Percentiles rank a stretch among this genome's conserved stretches.
Evolutionary conservation across 1,140 invertebrate species (phyloP).

Genomic region (Alviniconcha marisindica): DNA sequence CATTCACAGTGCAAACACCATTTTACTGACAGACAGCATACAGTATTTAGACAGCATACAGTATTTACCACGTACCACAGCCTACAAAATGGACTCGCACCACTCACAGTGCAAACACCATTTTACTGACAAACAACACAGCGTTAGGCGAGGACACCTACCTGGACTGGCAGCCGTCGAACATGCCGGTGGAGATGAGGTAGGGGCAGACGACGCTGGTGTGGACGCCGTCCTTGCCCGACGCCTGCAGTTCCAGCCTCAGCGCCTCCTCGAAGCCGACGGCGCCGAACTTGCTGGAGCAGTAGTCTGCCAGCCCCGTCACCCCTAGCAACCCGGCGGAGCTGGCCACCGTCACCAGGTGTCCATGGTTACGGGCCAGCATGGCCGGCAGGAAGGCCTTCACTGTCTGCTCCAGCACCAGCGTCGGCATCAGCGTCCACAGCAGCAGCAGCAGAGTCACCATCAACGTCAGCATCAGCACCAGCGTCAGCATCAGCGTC

Average conservation of each 20-base stretch:
- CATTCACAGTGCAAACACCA: no score
- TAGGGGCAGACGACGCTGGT: conserved; percentile 96
- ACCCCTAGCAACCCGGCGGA: conserved; percentile 85
- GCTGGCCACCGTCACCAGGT: conserved; percentile 96
- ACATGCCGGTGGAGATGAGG: conserved; percentile 97
- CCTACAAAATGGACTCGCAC: not conserved
- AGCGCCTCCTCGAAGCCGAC: conserved; percentile 91
- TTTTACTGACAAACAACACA: not conserved
- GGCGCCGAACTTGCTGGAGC: conserved; percentile 95
- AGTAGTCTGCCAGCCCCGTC: conserved; percentile 93
- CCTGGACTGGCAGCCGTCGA: conserved; percentile 90
- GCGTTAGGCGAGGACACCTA: conserved; percentile 72
- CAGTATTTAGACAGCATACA: not conserved
- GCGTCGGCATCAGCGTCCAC: no score
- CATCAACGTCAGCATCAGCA: no score
- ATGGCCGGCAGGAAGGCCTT: conserved; percentile 89
- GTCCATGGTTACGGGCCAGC: conserved; percentile 87
- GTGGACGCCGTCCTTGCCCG: conserved; percentile 82
- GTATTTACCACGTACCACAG: not conserved
- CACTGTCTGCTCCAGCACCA: no score
- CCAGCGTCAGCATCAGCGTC: no score
- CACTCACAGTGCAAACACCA: not conserved
- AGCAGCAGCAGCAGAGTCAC: no score
- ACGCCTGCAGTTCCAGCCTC: conserved; percentile 62
- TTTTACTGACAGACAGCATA: no score